phyloP scores from a whole-genome alignment of 2,888 invertebrate species.

The Melanophora roralis region DNA sequence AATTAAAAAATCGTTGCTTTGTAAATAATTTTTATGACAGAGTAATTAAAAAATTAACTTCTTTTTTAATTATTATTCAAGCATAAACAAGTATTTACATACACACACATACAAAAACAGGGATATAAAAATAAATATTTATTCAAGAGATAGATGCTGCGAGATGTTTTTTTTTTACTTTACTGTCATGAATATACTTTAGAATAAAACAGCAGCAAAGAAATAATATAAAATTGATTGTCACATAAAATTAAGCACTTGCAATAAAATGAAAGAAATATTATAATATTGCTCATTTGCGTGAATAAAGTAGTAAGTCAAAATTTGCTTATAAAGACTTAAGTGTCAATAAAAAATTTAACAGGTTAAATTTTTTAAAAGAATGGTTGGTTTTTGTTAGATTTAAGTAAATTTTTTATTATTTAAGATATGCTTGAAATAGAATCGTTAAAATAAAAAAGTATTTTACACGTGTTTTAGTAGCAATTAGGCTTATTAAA shows the following conservation, averaged over 20 bases:
- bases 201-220: background rate
- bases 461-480: too few species aligned
- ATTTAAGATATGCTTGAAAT: too few species aligned
- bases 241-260: conserved; percentile 1
- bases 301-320: too few species aligned
- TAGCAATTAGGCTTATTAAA: too few species aligned
- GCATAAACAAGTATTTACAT: too few species aligned
- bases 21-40: conserved; percentile 4
- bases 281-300: too few species aligned
- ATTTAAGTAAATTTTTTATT: too few species aligned
- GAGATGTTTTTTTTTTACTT: background rate
- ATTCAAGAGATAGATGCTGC: background rate
- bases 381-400: too few species aligned
- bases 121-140: background rate
- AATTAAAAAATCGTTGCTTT: background rate
- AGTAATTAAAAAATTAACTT: conserved; percentile 34
- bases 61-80: conserved; percentile 14
- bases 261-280: background rate
- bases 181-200: conserved; percentile 21
- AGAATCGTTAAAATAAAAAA: too few species aligned
- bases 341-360: too few species aligned
- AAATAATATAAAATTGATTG: conserved; percentile 25
- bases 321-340: too few species aligned
- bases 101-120: background rate
- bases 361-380: too few species aligned